These are phyloP conservation scores for Latrodectus elegans DNA, from an alignment of 2,888 invertebrate genomes.

Conservation along the genomic window DNA sequence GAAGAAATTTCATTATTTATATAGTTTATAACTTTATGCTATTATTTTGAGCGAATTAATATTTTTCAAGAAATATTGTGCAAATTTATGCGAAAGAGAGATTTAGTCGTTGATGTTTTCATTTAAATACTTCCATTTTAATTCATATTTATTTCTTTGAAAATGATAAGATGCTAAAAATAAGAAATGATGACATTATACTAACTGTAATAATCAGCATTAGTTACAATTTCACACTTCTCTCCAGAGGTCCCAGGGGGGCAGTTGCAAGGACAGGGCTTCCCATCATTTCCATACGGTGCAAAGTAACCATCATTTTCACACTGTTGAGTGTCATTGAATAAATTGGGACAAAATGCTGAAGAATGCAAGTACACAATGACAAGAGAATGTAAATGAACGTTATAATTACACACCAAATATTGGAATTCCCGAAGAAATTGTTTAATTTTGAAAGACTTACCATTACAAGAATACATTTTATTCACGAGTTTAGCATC, in stretches of 20 bases:
- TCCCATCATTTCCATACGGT: conserved; percentile 38
- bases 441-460: not conserved
- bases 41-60: too few relatives aligned
- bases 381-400: not conserved
- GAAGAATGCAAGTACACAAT: not conserved
- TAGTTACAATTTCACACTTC: conserved; percentile 47
- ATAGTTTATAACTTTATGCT: too few relatives aligned
- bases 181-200: not conserved
- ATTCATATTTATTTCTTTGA: too few relatives aligned
- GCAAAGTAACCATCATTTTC: conserved; percentile 68
- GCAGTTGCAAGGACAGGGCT: conserved; percentile 66
- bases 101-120: too few relatives aligned
- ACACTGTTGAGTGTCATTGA: conserved; percentile 51
- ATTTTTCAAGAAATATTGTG: too few relatives aligned
- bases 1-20: too few relatives aligned
- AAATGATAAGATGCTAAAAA: too few relatives aligned
- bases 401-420: not conserved
- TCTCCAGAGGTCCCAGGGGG: conserved; percentile 66
- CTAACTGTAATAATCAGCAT: conserved; percentile 56
- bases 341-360: conserved; percentile 66
- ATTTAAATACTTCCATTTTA: too few relatives aligned
- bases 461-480: conserved; percentile 71
- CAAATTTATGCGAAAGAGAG: too few relatives aligned
- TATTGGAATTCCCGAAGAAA: too few relatives aligned
- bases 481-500: conserved; percentile 71